Conservation (phyloP, 2,888 invertebrate genomes). For the Xestoiulus laeticollis region DNA sequence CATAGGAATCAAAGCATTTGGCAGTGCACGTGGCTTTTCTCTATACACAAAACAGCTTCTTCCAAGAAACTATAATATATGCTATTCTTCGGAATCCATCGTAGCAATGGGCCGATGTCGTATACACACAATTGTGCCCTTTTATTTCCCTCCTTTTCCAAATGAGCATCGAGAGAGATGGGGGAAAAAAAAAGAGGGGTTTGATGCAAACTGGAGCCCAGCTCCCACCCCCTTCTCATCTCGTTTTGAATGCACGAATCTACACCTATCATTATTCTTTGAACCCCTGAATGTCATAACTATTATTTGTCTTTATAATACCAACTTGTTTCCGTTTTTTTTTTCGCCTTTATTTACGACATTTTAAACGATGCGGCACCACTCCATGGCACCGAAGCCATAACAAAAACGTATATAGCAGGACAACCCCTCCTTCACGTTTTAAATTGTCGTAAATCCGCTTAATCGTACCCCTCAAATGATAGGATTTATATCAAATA, state of each 20-base stretch:
- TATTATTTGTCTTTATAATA: conserved; percentile 48
- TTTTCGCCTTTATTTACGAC: conserved; percentile 48
- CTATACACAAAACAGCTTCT: not conserved
- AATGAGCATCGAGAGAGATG: not conserved
- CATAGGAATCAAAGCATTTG: conserved; percentile 2
- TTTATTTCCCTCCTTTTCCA: not conserved
- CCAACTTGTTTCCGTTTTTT: conserved; percentile 45
- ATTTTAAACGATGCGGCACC: conserved; percentile 42
- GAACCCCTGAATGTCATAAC: conserved; percentile 14
- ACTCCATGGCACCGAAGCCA: not conserved
- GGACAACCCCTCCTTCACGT: conserved; percentile 31
- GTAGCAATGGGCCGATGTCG: not conserved
- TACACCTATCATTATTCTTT: conserved; percentile 46
- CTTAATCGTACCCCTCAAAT: conserved; percentile 46
- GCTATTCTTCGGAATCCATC: not conserved
- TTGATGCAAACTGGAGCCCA: not conserved
- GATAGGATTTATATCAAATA: conserved; percentile 47
- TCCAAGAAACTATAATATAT: not conserved
- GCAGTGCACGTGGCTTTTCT: not conserved
- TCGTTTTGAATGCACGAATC: conserved; percentile 37
- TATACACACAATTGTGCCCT: not conserved
- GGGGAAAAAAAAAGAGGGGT: not conserved
- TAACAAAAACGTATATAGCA: not conserved
- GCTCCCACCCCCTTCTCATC: not conserved
- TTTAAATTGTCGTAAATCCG: conserved; percentile 50